Evolutionary conservation across 2,888 invertebrate species (phyloP).

Genomic region (Epirrita christyi): DNA sequence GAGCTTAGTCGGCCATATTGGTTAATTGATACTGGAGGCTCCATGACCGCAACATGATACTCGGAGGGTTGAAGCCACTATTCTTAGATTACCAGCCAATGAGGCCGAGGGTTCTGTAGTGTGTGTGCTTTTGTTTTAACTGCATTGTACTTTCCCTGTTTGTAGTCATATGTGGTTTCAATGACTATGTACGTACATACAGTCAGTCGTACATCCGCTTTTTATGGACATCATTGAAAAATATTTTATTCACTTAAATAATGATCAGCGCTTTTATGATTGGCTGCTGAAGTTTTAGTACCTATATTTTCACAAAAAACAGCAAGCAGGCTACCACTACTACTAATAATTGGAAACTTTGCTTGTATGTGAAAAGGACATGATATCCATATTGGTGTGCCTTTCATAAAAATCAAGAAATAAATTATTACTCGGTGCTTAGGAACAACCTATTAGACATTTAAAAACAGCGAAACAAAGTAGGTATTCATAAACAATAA

Average conservation of each 20-base stretch:
- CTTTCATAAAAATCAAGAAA: too few relatives aligned
- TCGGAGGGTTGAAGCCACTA: slow-evolving; percentile 55
- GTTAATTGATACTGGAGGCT: slow-evolving; percentile 60
- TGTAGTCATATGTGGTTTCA: slow-evolving; percentile 15
- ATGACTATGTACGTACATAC: slow-evolving; percentile 19
- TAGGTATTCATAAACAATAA: too few relatives aligned
- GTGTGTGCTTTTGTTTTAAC: slow-evolving; percentile 40
- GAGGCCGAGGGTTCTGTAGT: slow-evolving; percentile 36
- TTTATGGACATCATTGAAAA: slow-evolving; percentile 2
- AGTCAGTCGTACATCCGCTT: slow-evolving; percentile 7
- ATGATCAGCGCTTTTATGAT: too few relatives aligned
- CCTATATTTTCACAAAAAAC: neutral
- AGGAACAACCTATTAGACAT: too few relatives aligned
- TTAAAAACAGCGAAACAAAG: too few relatives aligned
- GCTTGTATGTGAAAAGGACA: too few relatives aligned
- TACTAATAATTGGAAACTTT: too few relatives aligned
- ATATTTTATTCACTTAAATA: neutral
- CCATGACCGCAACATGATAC: slow-evolving; percentile 62
- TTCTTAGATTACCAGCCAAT: slow-evolving; percentile 55
- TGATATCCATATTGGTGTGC: too few relatives aligned
- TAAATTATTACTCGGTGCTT: too few relatives aligned
- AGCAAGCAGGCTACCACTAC: too few relatives aligned
- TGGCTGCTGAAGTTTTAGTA: neutral
- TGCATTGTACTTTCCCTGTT: slow-evolving; percentile 21
- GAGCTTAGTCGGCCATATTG: slow-evolving; percentile 57